Conservation (phyloP, 2,888 invertebrate species). For the Orchestes rusci region DNA sequence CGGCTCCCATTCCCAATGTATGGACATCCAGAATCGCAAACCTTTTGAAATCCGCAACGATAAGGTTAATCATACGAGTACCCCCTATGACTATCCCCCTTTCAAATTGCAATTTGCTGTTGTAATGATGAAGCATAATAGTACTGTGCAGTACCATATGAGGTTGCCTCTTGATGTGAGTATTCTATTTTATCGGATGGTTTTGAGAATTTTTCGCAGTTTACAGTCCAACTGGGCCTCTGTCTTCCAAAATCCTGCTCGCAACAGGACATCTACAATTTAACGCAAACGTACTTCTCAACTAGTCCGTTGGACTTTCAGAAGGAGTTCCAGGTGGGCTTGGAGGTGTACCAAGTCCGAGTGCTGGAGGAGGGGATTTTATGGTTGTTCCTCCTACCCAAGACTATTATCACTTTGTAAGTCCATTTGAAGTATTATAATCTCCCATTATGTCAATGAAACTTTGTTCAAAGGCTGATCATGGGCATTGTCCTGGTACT, state of each 20-base stretch:
- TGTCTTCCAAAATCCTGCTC: conserved; percentile 44
- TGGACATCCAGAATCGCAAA: conserved; percentile 38
- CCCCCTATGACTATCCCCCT: conserved; percentile 41
- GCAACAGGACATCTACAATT: conserved; percentile 32
- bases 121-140: conserved; percentile 43
- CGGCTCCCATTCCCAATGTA: conserved; percentile 49
- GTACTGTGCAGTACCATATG: conserved; percentile 42
- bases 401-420: conserved; percentile 39
- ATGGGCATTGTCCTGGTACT: conserved; percentile 25
- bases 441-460: background rate
- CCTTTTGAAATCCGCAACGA: conserved; percentile 33
- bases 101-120: conserved; percentile 40
- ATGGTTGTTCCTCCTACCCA: conserved; percentile 36
- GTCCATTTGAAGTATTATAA: conserved; percentile 20
- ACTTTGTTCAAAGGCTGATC: conserved; percentile 27
- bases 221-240: conserved; percentile 42
- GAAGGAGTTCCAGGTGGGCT: conserved; percentile 38
- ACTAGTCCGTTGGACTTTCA: conserved; percentile 37
- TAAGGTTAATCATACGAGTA: conserved; percentile 32
- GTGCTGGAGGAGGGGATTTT: conserved; percentile 34
- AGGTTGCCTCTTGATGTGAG: conserved; percentile 42
- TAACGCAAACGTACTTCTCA: conserved; percentile 37
- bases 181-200: background rate
- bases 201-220: conserved; percentile 33
- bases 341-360: conserved; percentile 38